These are phyloP conservation scores for Lytechinus pictus DNA, from an alignment of 35 echinoderm and acorn worm species.

Conservation along the genomic window DNA sequence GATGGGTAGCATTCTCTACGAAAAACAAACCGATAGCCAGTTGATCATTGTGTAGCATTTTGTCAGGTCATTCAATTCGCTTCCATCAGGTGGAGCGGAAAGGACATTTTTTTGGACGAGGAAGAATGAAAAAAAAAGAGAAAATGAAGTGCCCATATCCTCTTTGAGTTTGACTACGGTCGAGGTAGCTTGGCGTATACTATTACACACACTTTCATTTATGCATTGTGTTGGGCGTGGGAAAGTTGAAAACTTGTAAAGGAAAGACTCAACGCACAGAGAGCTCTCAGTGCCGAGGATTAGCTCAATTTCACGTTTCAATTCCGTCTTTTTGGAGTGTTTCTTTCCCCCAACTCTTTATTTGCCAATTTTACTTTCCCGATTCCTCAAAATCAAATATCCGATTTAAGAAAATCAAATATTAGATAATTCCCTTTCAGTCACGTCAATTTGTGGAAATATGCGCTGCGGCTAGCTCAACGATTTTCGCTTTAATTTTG, in stretches of 20 bases:
- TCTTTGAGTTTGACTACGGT: slow-evolving; percentile 26
- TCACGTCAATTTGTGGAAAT: background rate
- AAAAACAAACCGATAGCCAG: background rate
- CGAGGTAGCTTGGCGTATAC: slow-evolving; percentile 36
- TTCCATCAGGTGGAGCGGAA: background rate
- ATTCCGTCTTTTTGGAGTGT: background rate
- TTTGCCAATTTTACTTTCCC: background rate
- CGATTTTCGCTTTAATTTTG: background rate
- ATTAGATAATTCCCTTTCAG: background rate
- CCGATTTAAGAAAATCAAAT: background rate
- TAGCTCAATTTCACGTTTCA: slow-evolving; percentile 32
- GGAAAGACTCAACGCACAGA: background rate
- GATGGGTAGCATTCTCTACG: background rate
- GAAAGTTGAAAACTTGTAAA: slow-evolving; percentile 41
- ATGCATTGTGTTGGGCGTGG: slow-evolving; percentile 45
- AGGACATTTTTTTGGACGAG: slow-evolving; percentile 6
- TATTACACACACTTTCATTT: slow-evolving; percentile 57
- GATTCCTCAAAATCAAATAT: background rate
- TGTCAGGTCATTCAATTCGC: background rate
- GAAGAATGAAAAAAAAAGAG: slow-evolving; percentile 10
- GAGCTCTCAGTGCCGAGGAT: background rate
- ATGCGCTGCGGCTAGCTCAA: background rate
- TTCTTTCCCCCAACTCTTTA: background rate
- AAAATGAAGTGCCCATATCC: background rate
- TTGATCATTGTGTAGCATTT: background rate